These are phyloP conservation scores for Sminthopsis crassicaudata DNA, from an alignment of 2,113 vertebrate species.

Conservation along the genomic window DNA sequence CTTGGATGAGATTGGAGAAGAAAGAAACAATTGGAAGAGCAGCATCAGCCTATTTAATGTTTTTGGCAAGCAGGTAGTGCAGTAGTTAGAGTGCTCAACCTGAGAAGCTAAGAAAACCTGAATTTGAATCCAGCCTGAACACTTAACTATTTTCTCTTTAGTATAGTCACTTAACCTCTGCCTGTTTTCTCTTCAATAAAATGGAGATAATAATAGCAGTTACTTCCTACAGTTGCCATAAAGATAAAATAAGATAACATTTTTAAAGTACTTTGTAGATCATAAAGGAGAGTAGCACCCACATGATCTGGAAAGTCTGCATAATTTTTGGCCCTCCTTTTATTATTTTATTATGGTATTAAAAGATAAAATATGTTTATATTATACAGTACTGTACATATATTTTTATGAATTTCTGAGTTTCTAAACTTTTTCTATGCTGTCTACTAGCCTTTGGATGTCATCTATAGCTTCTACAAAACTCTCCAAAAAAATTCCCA, in stretches of 20 bases:
- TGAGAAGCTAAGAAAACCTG: neutral
- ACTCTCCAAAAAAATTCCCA: too few relatives aligned
- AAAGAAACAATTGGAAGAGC: neutral
- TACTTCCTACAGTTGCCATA: neutral
- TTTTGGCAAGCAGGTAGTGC: neutral
- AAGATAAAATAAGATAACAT: neutral
- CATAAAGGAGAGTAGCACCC: neutral
- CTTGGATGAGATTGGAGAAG: neutral
- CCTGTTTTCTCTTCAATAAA: neutral
- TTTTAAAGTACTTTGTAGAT: neutral
- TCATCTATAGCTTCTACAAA: too few relatives aligned
- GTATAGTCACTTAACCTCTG: neutral
- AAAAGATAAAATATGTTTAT: too few relatives aligned
- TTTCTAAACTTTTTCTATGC: too few relatives aligned
- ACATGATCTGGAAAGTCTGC: too few relatives aligned
- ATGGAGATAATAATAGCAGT: neutral
- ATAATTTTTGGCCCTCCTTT: too few relatives aligned
- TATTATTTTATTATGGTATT: too few relatives aligned
- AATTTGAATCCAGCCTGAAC: neutral
- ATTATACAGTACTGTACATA: too few relatives aligned
- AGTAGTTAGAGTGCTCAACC: neutral
- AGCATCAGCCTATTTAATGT: neutral
- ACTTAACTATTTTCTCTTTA: neutral
- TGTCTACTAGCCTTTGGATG: too few relatives aligned
- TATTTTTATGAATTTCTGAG: too few relatives aligned